phyloP scores from a whole-genome alignment of 2,888 invertebrate genomes.

The Plagodis pulveraria region DNA sequence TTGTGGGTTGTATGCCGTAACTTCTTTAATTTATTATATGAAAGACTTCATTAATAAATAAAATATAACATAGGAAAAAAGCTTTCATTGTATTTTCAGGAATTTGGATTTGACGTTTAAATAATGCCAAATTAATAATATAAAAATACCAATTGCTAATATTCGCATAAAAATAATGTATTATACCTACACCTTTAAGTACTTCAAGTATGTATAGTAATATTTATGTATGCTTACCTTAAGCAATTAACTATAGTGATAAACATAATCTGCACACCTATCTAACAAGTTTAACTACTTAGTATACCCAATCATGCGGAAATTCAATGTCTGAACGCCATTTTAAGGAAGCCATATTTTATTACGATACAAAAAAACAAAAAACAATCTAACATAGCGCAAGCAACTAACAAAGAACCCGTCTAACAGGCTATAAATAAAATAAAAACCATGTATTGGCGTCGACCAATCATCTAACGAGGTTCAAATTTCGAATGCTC shows the following conservation, averaged over 20 bases:
- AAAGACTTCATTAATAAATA: not conserved
- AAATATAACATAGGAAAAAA: too few relatives aligned
- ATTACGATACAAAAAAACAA: constrained; percentile 22
- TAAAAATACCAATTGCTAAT: too few relatives aligned
- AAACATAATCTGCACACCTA: not conserved
- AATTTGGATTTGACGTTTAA: too few relatives aligned
- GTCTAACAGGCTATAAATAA: constrained; percentile 44
- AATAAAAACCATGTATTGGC: constrained; percentile 45
- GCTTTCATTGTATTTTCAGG: too few relatives aligned
- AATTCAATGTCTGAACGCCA: constrained; percentile 21
- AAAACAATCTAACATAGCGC: constrained; percentile 16
- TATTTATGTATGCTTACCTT: not conserved
- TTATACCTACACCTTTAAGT: too few relatives aligned
- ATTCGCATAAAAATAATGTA: too few relatives aligned
- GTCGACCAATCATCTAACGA: constrained; percentile 74
- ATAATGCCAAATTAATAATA: too few relatives aligned
- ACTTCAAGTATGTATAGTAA: not conserved
- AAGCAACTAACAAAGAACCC: constrained; percentile 31
- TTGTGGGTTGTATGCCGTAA: constrained; percentile 12
- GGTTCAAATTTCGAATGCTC: constrained; percentile 77
- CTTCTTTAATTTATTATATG: not conserved
- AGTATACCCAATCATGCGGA: constrained; percentile 8
- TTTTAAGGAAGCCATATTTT: constrained; percentile 31
- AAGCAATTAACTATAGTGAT: too few relatives aligned
- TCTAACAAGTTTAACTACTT: not conserved